Evolutionary conservation across 2,797 vertebrate genomes (phyloP).

Genomic region (Paratrypauchen microcephalus): DNA sequence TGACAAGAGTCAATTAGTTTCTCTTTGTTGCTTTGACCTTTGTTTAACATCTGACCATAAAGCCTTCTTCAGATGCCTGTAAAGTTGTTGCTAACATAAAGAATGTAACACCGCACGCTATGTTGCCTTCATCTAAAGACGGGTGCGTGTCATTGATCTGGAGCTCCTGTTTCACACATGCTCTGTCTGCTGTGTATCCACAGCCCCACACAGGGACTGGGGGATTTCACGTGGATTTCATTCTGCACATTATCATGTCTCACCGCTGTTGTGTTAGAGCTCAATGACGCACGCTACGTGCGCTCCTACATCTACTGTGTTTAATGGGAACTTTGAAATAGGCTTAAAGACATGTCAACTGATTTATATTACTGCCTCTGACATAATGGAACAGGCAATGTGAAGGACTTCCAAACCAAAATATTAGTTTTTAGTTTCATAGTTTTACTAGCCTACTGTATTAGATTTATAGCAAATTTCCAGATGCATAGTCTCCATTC

Average conservation of each 20-base stretch:
- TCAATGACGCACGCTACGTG: slow-evolving; percentile 6
- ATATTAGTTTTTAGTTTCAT: slow-evolving; percentile 2
- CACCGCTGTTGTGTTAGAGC: not conserved
- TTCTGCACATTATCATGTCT: slow-evolving; percentile 8
- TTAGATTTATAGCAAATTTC: not conserved
- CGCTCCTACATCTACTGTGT: slow-evolving; percentile 12
- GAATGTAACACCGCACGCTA: slow-evolving; percentile 9
- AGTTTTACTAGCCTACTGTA: not conserved
- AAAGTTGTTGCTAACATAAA: not conserved
- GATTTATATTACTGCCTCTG: not conserved
- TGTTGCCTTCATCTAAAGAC: slow-evolving; percentile 8
- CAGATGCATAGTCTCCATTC: not conserved
- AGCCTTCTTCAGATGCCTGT: slow-evolving; percentile 7
- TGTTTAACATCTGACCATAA: slow-evolving; percentile 2
- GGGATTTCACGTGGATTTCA: slow-evolving; percentile 31
- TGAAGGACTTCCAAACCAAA: not conserved
- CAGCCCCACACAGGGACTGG: slow-evolving; percentile 8
- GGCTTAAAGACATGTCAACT: slow-evolving; percentile 16
- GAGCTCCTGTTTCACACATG: not conserved
- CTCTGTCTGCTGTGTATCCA: not conserved
- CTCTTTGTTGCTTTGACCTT: slow-evolving; percentile 12
- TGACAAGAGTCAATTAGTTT: not conserved
- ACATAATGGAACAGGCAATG: not conserved
- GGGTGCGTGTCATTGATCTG: slow-evolving; percentile 16
- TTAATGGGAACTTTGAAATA: slow-evolving; percentile 15